Evolutionary conservation across 2,888 invertebrate genomes (phyloP).

Genomic region (Ophioninae sp.): DNA sequence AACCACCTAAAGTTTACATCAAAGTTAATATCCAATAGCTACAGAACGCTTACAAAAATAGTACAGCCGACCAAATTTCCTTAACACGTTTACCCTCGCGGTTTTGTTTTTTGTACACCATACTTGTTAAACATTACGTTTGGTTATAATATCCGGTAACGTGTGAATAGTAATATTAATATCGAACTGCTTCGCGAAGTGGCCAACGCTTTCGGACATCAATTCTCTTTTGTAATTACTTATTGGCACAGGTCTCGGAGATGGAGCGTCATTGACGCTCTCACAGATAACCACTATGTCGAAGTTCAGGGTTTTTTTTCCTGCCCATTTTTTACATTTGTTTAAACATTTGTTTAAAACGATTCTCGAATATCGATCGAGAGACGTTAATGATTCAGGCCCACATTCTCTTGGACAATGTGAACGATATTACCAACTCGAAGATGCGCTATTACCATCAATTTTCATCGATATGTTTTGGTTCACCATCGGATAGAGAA

Average conservation of each 20-base stretch:
- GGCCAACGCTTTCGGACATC: neutral
- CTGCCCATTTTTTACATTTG: neutral
- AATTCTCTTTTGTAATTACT: conserved; percentile 1
- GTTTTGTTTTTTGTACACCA: conserved; percentile 9
- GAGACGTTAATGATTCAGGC: too few species aligned
- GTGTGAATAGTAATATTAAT: conserved; percentile 48
- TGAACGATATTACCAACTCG: too few species aligned
- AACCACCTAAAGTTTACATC: neutral
- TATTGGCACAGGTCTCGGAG: conserved; percentile 19
- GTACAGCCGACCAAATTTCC: conserved; percentile 42
- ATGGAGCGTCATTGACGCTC: neutral
- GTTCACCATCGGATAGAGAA: too few species aligned
- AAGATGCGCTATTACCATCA: too few species aligned
- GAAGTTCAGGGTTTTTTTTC: neutral
- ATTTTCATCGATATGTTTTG: too few species aligned
- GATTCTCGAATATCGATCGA: too few species aligned
- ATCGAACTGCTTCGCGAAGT: conserved; percentile 51
- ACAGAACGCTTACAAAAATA: conserved; percentile 70
- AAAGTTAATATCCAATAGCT: neutral
- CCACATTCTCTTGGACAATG: too few species aligned
- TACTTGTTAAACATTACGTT: neutral
- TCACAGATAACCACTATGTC: neutral
- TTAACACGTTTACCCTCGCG: conserved; percentile 10
- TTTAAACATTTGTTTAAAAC: too few species aligned
- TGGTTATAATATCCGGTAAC: conserved; percentile 20